Evolutionary conservation across 1,140 invertebrate genomes (phyloP), one percentile per base, ranked within the genome.

Genomic region (Drosophila virilis): DNA sequence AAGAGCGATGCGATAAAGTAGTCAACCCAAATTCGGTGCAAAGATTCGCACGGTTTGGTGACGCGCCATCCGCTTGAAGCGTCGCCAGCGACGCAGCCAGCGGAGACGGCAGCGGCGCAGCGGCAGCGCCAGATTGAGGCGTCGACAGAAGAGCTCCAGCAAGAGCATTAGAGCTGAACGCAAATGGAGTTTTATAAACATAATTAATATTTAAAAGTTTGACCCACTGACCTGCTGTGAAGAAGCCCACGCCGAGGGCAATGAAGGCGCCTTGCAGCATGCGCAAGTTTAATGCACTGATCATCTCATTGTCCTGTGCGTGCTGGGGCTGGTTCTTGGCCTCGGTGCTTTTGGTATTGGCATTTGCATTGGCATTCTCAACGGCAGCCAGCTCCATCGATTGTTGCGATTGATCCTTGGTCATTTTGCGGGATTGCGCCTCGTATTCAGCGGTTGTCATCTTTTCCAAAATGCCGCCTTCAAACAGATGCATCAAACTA

Each of bases 381-480:
- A 43, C 50, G 1, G 75, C 61, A 2, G 76, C 74, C 10, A 78
- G 35, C 33, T 82, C 84, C 17, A 76, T 81, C 6, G 61, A 91
- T 62, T 92, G 85, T 43, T 82, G 76, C 9, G 74, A 62, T 35
- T 76, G 61, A 4, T 90, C 83, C 35, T 90, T 90, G 15, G 67
- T 69, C 33, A 82, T 77, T 71, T 78, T 71, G 81, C 95, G 94
- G 17, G 94, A 94, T 55, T 96, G 92, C 32, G 94, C 94, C 76
- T 94, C 94, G 77, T 95, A 96, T 75, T 96, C 95, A 64, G 95
- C 94, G 67, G 94, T 94, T 0, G 95, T 95, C 92, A 96, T 95
- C 91, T 96, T 96, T 0, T 94, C 93, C 55, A 95, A 89, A 52
- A 96, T 96, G 5, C 95, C 95, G 15, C 94, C 94, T 92, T 96